Evolutionary conservation across 2,113 vertebrate species (phyloP).

Genomic region (Cavia porcellus): DNA sequence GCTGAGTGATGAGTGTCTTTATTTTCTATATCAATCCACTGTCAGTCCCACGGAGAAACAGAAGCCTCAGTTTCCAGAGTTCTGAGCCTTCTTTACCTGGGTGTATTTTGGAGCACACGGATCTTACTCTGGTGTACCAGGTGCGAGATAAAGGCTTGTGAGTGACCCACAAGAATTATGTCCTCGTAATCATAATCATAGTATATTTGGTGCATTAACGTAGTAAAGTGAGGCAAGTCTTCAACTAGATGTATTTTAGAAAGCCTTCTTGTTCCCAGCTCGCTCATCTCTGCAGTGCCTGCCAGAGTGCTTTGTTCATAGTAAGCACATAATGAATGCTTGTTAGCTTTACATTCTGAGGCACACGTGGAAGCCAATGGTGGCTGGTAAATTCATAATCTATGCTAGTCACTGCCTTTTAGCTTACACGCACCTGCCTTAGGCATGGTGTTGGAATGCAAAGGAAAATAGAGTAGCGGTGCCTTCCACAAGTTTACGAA

Average conservation of each 20-base stretch:
- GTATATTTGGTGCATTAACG: neutral
- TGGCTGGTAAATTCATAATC: neutral
- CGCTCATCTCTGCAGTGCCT: neutral
- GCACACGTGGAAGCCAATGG: neutral
- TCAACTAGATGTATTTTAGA: neutral
- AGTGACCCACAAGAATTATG: too few species aligned
- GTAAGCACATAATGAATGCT: neutral
- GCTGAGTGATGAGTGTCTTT: neutral
- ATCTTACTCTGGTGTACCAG: neutral
- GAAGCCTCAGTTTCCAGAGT: neutral
- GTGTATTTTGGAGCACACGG: neutral
- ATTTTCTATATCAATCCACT: neutral
- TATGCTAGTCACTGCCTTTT: neutral
- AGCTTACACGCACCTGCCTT: neutral
- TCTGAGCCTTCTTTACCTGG: neutral
- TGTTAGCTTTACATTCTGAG: neutral
- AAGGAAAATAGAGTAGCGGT: neutral
- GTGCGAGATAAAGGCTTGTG: neutral
- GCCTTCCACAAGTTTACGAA: neutral
- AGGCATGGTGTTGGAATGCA: neutral
- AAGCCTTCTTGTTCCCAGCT: neutral
- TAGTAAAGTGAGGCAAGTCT: neutral
- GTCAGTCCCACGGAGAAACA: neutral
- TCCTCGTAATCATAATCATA: neutral
- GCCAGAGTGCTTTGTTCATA: neutral